Evolutionary conservation across 2,797 vertebrate genomes (phyloP), one percentile per base, ranked within the genome.

Genomic region (Gymnodraco acuticeps): DNA sequence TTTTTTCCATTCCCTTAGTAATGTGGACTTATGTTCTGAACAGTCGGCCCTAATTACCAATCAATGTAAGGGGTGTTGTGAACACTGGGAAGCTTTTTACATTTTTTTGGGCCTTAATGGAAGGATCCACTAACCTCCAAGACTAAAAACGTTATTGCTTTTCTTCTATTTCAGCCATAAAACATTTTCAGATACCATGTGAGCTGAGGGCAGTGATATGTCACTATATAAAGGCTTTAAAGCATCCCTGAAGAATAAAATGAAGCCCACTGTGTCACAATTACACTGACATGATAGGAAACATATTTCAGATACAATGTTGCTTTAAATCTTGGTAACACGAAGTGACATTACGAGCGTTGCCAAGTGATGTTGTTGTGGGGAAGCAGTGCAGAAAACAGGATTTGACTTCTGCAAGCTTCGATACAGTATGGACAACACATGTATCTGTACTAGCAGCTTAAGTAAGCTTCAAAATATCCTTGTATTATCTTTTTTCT

Each of bases 11-110:
- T 79, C 74, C 75, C 64, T 61, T 73, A 80, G 87, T 91, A 85
- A 91, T 91, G 83, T 83, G 80, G 88, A 90, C 85, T 88, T 90
- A 82, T 88, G 86, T 69, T 86, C 86, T 76, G 76, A 78, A 83
- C 84, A 82, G 84, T 77, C 68, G 75, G 63, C 77, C 83, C 89
- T 92, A 91, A 94, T 93, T 92, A 85, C 83, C 81, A 88, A 89
- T 93, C 89, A 87, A 84, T 93, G 69, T 58, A 78, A 82, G 38
- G 59, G 71, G 74, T 77, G 72, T 81, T 85, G 74, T 64, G 70
- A 85, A 71, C 71, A 66, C 59, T 78, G 56, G 31, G 50, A 73
- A 48, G 50, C 19, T 45, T 74, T 62, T 83, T 79, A 38, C 0
- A 7, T 55, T 63, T 61, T n/a, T 50, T 65, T 75, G 72, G 53